These are phyloP conservation scores for Hesperia comma DNA, from an alignment of 2,888 invertebrate species.

Conservation along the genomic window DNA sequence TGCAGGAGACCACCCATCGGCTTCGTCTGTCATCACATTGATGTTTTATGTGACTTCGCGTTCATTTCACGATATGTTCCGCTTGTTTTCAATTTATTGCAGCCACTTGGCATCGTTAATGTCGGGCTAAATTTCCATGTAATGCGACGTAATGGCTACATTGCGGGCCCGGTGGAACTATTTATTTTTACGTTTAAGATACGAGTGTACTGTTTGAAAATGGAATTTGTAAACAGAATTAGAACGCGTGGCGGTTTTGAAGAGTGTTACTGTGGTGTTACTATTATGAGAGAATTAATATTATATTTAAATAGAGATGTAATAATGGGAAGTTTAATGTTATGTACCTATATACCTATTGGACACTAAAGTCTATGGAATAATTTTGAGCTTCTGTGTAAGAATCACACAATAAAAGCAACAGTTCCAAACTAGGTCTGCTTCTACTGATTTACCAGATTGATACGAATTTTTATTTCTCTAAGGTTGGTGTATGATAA, in stretches of 20 bases:
- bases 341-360: too few relatives aligned
- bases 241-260: not conserved
- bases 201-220: not conserved
- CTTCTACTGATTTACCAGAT: too few relatives aligned
- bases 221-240: not conserved
- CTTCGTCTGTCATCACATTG: slow-evolving; percentile 41
- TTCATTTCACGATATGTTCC: slow-evolving; percentile 38
- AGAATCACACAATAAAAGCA: too few relatives aligned
- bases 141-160: slow-evolving; percentile 4
- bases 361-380: too few relatives aligned
- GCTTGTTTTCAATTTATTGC: slow-evolving; percentile 41
- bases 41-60: slow-evolving; percentile 40
- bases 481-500: too few relatives aligned
- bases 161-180: slow-evolving; percentile 6
- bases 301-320: too few relatives aligned
- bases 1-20: slow-evolving; percentile 38
- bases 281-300: too few relatives aligned
- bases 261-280: not conserved
- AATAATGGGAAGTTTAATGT: too few relatives aligned
- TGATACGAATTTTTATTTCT: too few relatives aligned
- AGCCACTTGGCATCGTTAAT: slow-evolving; percentile 33
- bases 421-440: too few relatives aligned
- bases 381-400: too few relatives aligned
- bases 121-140: slow-evolving; percentile 34
- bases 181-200: slow-evolving; percentile 11